Conservation (phyloP, 2,113 vertebrate species). For the Odocoileus hemionus region DNA sequence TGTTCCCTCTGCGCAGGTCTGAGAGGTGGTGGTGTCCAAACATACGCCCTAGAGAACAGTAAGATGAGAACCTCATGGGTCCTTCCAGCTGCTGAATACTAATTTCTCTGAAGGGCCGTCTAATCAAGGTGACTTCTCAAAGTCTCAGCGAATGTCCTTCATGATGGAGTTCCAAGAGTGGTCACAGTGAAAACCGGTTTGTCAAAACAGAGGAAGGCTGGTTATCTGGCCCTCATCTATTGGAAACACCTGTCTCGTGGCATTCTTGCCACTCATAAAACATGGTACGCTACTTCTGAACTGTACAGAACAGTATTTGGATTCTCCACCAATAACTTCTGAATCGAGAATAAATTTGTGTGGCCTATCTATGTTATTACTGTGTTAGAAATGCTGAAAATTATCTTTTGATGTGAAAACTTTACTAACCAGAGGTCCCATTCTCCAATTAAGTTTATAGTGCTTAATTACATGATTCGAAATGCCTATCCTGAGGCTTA, state of each 20-base stretch:
- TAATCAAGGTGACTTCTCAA: background rate
- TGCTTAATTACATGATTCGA: background rate
- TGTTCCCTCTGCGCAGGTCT: background rate
- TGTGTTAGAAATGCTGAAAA: background rate
- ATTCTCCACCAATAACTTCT: background rate
- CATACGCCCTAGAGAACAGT: rapidly evolving
- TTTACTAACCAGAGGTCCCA: background rate
- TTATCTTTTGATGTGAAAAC: background rate
- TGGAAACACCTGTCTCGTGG: background rate
- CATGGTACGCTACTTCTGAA: background rate
- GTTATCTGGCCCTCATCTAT: background rate
- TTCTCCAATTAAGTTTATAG: slow-evolving; percentile 18
- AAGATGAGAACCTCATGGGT: background rate
- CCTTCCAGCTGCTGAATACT: background rate
- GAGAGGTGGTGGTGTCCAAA: background rate
- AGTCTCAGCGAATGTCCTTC: background rate
- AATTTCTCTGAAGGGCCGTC: background rate
- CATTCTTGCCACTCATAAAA: background rate
- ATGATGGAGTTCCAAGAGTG: background rate
- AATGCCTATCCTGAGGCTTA: background rate
- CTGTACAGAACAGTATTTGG: background rate
- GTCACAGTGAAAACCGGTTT: background rate
- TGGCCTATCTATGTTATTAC: background rate
- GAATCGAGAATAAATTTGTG: background rate
- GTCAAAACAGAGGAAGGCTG: background rate